A percentile compares a stretch with the other conserved stretches of the same genome.
These are phyloP conservation scores for Vollenhovia emeryi DNA, from an alignment of 1,140 invertebrate species.

Conservation along the genomic window DNA sequence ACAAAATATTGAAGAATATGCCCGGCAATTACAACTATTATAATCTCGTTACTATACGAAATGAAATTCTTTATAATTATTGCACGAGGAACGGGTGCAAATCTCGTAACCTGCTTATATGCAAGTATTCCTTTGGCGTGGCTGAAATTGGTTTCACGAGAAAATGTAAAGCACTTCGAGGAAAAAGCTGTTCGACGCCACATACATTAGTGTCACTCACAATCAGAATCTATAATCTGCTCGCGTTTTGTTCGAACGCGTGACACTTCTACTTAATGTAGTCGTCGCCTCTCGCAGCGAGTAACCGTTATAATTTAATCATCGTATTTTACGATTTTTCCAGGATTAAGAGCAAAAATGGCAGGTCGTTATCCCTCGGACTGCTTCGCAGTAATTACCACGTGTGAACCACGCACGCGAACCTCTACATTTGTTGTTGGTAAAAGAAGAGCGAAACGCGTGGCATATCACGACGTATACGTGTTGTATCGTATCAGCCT, in stretches of 20 bases:
- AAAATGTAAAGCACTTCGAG: slow-evolving; percentile 1
- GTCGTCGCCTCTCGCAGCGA: not conserved
- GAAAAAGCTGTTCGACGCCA: not conserved
- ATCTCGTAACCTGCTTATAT: not conserved
- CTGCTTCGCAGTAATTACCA: slow-evolving; percentile 1
- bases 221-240: not conserved
- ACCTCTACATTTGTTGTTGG: not conserved
- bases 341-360: not conserved
- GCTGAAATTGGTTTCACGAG: slow-evolving; percentile 21
- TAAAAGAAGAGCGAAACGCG: not conserved
- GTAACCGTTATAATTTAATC: not conserved
- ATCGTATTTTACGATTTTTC: not conserved
- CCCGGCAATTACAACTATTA: not conserved
- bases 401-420: not conserved
- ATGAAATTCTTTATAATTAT: not conserved
- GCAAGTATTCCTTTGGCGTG: not conserved
- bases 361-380: not conserved
- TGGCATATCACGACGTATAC: not conserved
- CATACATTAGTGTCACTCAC: not conserved
- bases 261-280: not conserved
- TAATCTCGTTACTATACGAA: not conserved
- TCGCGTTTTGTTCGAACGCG: slow-evolving; percentile 18
- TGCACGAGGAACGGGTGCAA: not conserved
- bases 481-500: not conserved
- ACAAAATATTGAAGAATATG: not conserved